Conservation (phyloP, 2,888 invertebrate species). For the Leptura quadrifasciata region DNA sequence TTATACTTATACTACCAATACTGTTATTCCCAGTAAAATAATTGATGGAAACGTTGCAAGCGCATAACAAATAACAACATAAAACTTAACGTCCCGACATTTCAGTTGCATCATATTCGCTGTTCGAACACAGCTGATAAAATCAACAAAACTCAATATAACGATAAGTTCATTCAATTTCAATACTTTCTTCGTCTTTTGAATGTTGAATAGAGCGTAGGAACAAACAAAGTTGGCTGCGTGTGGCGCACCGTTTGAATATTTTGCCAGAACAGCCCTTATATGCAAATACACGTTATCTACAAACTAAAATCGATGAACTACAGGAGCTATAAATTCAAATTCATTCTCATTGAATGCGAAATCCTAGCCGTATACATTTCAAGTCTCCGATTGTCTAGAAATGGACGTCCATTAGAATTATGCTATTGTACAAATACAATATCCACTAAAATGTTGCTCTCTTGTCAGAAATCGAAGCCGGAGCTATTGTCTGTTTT, state of each 20-base stretch:
- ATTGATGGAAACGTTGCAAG: too few species aligned
- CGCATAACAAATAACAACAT: too few species aligned
- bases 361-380: constrained; percentile 60
- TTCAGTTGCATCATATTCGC: neutral
- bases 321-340: constrained; percentile 64
- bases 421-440: constrained; percentile 57
- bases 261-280: constrained; percentile 54
- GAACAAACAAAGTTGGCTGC: constrained; percentile 40
- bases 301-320: constrained; percentile 63
- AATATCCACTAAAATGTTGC: constrained; percentile 10
- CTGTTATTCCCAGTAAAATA: too few species aligned
- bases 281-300: constrained; percentile 64
- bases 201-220: constrained; percentile 39
- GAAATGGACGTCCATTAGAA: constrained; percentile 52
- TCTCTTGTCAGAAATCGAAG: constrained; percentile 20
- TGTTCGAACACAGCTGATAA: neutral
- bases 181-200: constrained; percentile 31
- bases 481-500: constrained; percentile 10
- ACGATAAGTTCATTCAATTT: constrained; percentile 38
- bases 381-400: constrained; percentile 59
- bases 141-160: constrained; percentile 10
- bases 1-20: too few species aligned
- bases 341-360: constrained; percentile 63
- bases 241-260: constrained; percentile 42
- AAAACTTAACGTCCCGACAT: neutral